A percentile compares a stretch with the other conserved stretches of the same genome.
These are phyloP conservation scores for Syngnathus rostellatus DNA, from an alignment of 2,797 vertebrate species.

Conservation along the genomic window DNA sequence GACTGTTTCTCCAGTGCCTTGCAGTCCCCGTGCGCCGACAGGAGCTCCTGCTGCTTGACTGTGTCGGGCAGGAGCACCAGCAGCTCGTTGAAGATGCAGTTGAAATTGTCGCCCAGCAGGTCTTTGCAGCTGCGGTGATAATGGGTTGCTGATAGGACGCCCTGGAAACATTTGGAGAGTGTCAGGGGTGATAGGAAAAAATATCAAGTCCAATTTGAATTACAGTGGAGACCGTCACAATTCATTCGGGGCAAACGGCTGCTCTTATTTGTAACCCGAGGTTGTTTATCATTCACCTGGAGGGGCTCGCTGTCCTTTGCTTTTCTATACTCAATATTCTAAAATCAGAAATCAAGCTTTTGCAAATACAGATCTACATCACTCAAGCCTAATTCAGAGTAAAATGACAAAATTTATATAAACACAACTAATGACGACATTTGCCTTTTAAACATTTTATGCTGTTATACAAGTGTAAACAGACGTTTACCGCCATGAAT, in stretches of 20 bases:
- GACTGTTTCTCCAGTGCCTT: constrained; percentile 70
- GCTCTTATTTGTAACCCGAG: too few species aligned
- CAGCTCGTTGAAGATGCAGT: constrained; percentile 87
- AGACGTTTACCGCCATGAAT: background rate
- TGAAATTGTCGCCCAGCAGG: constrained; percentile 86
- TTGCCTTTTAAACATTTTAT: too few species aligned
- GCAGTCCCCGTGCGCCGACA: constrained; percentile 81
- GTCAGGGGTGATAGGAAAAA: background rate
- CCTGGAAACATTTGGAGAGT: constrained; percentile 59
- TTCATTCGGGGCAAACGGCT: too few species aligned
- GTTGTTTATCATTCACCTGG: too few species aligned
- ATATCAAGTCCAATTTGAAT: background rate
- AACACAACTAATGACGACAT: background rate
- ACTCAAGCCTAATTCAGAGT: too few species aligned
- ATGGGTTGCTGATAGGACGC: constrained; percentile 81
- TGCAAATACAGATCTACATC: too few species aligned
- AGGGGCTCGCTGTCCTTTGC: too few species aligned
- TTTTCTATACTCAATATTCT: too few species aligned
- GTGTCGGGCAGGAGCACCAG: constrained; percentile 92
- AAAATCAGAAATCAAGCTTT: too few species aligned
- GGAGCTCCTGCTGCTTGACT: constrained; percentile 89
- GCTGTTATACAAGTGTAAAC: background rate
- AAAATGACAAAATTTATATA: background rate
- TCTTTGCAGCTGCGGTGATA: constrained; percentile 90
- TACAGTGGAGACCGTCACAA: background rate